Base-by-base conservation (phyloP, 2,888 invertebrate species). In the Drosophila falleni region DNA sequence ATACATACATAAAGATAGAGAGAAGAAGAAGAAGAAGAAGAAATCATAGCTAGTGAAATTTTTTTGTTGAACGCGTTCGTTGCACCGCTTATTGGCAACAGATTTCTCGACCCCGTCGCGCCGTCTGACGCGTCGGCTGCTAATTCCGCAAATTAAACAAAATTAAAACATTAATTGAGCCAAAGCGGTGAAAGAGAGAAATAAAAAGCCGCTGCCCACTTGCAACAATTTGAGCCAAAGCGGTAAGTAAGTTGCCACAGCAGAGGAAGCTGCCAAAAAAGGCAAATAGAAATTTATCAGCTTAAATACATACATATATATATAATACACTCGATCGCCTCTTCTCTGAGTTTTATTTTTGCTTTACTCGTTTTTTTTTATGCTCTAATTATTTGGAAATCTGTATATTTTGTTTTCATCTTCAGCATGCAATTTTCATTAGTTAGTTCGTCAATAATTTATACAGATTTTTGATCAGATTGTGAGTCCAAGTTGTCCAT, bases 341-440 rank as follows among this genome's bases (percentile, higher is more conserved):
- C 55, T 47, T 69, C 67, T 23, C 54, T 74, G 68, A 29, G 3
- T 23, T 23, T 23, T 23, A 3, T 4, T 23, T 23, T 23, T 23
- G 67, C 74, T 79, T 81, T 71, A 82, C 89, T 73, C 66, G 68
- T 80, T 87, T 84, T 84, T 87, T 89, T 89, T 87, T 89, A 86
- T 80, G 86, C 86, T 86, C 86, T 86, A 86, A 86, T 86, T 86
- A 86, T 86, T 86, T 86, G 89, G 86, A 86, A 86, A 86, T 86
- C 82, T 78, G 51, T 62, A 54, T 55, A 53, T 68, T 64, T 79
- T 66, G 71, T 75, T 76, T 69, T 60, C 60, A 70, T 79, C 75
- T 66, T 46, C 59, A 50, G 78, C 79, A 80, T 80, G 80, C 77
- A 68, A 78, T 56, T 76, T 23, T 41, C 33, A 41, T 37, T 23